Base-by-base conservation (phyloP, 2,797 vertebrate species). In the Chaenodraco wilsoni region DNA sequence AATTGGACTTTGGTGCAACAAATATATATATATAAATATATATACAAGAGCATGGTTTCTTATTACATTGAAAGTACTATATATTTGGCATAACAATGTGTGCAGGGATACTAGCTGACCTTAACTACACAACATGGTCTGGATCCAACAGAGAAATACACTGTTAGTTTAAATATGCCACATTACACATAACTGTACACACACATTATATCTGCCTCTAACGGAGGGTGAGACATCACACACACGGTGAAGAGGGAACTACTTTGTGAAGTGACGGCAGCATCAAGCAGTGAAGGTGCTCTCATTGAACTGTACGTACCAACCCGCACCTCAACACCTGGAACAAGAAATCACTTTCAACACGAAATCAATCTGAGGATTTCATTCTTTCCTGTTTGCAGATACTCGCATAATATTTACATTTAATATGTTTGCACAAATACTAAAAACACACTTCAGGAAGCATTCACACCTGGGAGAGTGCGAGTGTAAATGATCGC, bases 271-370 rank as follows among this genome's bases (percentile, higher is more conserved):
- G 9, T 63, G 23, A 71, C 21, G 54, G 9, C 31, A 48, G 50
- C 7, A 62, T 23, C 49, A 68, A 61, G 5, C 48, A 12, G 50
- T 67, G 65, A 48, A 55, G 9, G 43, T 12, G 63, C n/a, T 44
- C 52, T 17, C 1, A 64, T 55, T 57, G 12, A 68, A 69, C 0
- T 16, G 59, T 93, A 94, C 94, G 8, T 94, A 95, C 94, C 93
- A n/a, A 90, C 14, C 3, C 84, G 83, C 56, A 58, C 68, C 75
- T 92, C 87, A 16, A 23, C 23, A 63, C 87, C 93, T 95, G 92
- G 21, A 92, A 94, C 82, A 92, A 54, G 83, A 15, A 73, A 21
- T 69, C 54, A 58, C 50, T 57, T 65, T 79, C 17, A 81, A 43
- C 40, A 57, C 6, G 58, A 76, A 15, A 0, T 49, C n/a, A 27